These are phyloP conservation scores for Camelus dromedarius DNA, from an alignment of 2,113 vertebrate genomes.

Conservation along the genomic window DNA sequence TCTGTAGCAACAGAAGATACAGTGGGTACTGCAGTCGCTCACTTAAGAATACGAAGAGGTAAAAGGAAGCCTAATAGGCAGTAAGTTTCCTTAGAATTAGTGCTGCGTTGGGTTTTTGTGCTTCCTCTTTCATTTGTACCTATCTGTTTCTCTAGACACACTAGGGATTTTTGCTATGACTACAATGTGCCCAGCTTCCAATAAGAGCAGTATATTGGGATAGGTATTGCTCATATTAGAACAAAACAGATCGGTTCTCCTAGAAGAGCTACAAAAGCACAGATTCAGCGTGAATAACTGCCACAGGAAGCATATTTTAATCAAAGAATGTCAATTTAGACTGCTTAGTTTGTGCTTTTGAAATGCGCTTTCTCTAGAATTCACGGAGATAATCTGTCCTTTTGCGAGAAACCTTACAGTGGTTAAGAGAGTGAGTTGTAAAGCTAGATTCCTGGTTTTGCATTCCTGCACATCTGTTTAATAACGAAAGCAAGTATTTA, in stretches of 20 bases:
- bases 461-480: not conserved
- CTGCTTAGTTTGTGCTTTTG: not conserved
- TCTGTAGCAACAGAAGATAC: not conserved
- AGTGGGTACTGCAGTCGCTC: no score
- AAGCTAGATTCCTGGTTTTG: not conserved
- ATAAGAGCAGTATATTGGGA: not conserved
- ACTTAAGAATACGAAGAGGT: not conserved
- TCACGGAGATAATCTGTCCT: not conserved
- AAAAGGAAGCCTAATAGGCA: not conserved
- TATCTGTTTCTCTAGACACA: not conserved
- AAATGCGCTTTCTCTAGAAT: not conserved
- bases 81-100: not conserved
- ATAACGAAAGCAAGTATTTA: not conserved
- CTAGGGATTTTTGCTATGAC: not conserved
- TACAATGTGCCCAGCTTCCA: not conserved
- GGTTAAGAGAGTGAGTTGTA: not conserved
- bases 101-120: not conserved
- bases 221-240: not conserved
- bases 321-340: not conserved
- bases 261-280: not conserved
- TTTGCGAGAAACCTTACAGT: not conserved
- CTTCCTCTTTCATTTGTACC: not conserved
- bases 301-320: not conserved
- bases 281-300: not conserved
- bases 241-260: not conserved